Conservation (phyloP, 1,140 invertebrate species). For the Oedothorax gibbosus region DNA sequence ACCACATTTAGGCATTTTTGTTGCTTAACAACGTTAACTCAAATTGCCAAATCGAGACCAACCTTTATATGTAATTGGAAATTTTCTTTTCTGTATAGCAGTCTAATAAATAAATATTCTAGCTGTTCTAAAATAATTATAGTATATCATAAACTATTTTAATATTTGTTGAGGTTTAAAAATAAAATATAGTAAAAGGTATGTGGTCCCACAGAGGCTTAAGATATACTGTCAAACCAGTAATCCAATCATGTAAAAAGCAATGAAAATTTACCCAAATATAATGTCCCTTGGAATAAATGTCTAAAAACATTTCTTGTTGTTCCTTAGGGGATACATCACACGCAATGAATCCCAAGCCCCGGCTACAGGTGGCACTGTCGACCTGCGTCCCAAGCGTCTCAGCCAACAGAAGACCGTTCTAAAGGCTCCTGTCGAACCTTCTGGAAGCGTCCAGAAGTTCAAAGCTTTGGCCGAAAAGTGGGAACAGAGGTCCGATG, state of each 20-base stretch:
- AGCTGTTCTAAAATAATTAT: too few species aligned
- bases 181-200: too few species aligned
- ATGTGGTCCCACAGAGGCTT: too few species aligned
- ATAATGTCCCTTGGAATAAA: too few species aligned
- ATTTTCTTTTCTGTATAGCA: too few species aligned
- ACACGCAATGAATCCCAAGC: neutral
- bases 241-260: neutral
- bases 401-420: slow-evolving; percentile 58
- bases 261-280: neutral
- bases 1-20: too few species aligned
- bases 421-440: slow-evolving; percentile 22
- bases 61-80: too few species aligned
- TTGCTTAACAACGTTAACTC: too few species aligned
- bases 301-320: neutral
- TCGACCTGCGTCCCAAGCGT: slow-evolving; percentile 42
- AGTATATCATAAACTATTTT: too few species aligned
- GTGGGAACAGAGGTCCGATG: slow-evolving; percentile 68
- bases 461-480: slow-evolving; percentile 69
- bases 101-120: too few species aligned
- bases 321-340: neutral
- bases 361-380: neutral
- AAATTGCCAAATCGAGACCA: too few species aligned
- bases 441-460: slow-evolving; percentile 65
- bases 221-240: neutral
- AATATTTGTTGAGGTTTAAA: too few species aligned